A percentile compares a stretch with the other conserved stretches of the same genome.
Evolutionary conservation across 2,888 invertebrate species (phyloP).

Genomic region (Macrophya alboannulata): DNA sequence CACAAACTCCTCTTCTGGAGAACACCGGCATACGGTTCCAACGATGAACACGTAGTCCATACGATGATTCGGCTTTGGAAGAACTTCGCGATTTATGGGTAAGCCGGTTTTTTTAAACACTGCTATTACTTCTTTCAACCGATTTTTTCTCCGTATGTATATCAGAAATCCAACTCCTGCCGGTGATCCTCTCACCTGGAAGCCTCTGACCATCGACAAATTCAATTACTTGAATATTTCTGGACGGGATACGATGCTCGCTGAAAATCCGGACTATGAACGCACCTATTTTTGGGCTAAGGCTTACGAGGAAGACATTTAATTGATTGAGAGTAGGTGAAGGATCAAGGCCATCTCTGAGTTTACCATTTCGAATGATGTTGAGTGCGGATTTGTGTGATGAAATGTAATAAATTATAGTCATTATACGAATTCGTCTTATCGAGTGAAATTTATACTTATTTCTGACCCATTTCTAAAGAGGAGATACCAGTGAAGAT

Average conservation of each 20-base stretch:
- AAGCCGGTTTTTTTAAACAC: conserved; percentile 60
- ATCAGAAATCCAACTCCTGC: conserved; percentile 81
- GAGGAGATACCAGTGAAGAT: background rate
- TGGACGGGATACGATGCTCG: conserved; percentile 4
- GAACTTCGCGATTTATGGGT: conserved; percentile 82
- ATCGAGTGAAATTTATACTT: too few relatives aligned
- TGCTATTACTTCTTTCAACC: background rate
- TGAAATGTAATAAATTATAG: background rate
- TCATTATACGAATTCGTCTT: background rate
- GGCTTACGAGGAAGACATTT: conserved; percentile 12
- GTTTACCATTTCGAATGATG: background rate
- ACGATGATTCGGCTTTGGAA: conserved; percentile 78
- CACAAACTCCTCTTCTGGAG: conserved; percentile 60
- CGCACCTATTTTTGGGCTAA: background rate
- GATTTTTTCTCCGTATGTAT: conserved; percentile 57
- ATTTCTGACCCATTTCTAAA: background rate
- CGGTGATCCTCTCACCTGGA: conserved; percentile 74
- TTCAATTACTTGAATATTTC: conserved; percentile 15
- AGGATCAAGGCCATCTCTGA: too few relatives aligned
- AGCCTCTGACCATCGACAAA: background rate
- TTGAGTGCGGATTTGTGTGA: background rate
- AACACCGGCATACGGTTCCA: conserved; percentile 78
- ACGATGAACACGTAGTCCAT: conserved; percentile 57
- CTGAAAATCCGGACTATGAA: conserved; percentile 6
- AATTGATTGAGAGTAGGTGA: background rate